phyloP scores from a whole-genome alignment of 2,113 vertebrate genomes.

The Clarias macrocephalus region DNA sequence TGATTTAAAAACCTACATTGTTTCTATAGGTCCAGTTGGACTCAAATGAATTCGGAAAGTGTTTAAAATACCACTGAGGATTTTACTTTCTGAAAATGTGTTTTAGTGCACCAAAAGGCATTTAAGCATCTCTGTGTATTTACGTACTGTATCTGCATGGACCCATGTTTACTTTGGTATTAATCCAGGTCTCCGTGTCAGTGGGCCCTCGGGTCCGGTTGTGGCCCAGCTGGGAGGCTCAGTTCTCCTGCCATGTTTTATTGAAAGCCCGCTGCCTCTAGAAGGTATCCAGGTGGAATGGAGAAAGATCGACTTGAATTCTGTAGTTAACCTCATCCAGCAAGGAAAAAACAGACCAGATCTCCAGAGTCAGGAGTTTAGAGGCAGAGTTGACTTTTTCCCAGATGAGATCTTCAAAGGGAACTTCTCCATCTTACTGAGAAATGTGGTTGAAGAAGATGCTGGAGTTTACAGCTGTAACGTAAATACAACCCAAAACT shows the following conservation, averaged over 20 bases:
- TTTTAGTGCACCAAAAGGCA: no score
- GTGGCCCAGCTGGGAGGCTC: conserved; percentile 23
- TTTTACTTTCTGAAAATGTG: no score
- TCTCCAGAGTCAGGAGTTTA: conserved; percentile 37
- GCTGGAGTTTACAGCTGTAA: conserved; percentile 43
- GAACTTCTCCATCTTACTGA: conserved; percentile 50
- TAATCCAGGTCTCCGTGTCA: conserved; percentile 23
- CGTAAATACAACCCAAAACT: conserved; percentile 13
- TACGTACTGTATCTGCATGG: no score
- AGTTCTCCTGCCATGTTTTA: conserved; percentile 43
- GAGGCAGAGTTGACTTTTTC: conserved; percentile 35
- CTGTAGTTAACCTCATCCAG: conserved; percentile 44
- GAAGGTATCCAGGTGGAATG: conserved; percentile 47
- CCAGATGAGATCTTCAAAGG: conserved; percentile 31
- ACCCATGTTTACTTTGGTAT: neutral
- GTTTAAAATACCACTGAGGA: no score
- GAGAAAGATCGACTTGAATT: conserved; percentile 33
- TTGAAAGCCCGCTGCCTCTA: conserved; percentile 28
- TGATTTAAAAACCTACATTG: no score
- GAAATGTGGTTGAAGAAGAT: conserved; percentile 34
- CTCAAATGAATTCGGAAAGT: no score
- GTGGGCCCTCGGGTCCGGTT: neutral
- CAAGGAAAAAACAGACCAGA: conserved; percentile 38
- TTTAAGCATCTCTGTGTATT: no score
- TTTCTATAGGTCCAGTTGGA: no score